These are phyloP conservation scores for Trisateles emortualis DNA, from an alignment of 2,888 invertebrate species.

Conservation along the genomic window DNA sequence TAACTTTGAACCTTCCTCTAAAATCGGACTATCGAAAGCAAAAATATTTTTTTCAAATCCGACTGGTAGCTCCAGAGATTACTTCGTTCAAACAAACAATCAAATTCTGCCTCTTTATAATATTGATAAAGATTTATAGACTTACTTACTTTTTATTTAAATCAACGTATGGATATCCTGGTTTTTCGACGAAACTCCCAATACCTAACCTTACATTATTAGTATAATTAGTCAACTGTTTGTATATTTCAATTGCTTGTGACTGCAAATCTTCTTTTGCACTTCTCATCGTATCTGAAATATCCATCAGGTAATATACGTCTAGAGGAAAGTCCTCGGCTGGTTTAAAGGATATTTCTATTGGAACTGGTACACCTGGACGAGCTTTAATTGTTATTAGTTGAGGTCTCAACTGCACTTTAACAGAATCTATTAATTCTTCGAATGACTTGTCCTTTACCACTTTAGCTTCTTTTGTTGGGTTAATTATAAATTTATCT, in stretches of 20 bases:
- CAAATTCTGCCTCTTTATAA: too few species aligned
- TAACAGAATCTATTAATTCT: slow-evolving; percentile 11
- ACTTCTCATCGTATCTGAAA: slow-evolving; percentile 90
- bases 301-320: slow-evolving; percentile 94
- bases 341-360: slow-evolving; percentile 86
- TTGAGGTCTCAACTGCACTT: slow-evolving; percentile 87
- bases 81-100: too few species aligned
- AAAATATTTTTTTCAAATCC: too few species aligned
- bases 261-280: slow-evolving; percentile 84
- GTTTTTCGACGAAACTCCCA: slow-evolving; percentile 91
- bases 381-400: slow-evolving; percentile 76
- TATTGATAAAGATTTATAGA: too few species aligned
- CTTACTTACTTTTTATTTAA: slow-evolving; percentile 56
- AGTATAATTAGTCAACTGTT: slow-evolving; percentile 84
- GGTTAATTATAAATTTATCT: slow-evolving; percentile 34
- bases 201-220: slow-evolving; percentile 89
- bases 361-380: slow-evolving; percentile 71
- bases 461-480: slow-evolving; percentile 12
- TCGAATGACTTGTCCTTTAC: slow-evolving; percentile 34
- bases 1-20: too few species aligned
- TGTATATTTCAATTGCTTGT: slow-evolving; percentile 80
- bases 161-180: slow-evolving; percentile 87
- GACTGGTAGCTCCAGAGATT: too few species aligned
- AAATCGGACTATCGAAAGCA: too few species aligned
- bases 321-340: slow-evolving; percentile 93